Percentiles rank a stretch among this genome's conserved stretches.
Evolutionary conservation across 1,140 invertebrate genomes (phyloP).

Genomic region (Macrotrachela quadricornifera): DNA sequence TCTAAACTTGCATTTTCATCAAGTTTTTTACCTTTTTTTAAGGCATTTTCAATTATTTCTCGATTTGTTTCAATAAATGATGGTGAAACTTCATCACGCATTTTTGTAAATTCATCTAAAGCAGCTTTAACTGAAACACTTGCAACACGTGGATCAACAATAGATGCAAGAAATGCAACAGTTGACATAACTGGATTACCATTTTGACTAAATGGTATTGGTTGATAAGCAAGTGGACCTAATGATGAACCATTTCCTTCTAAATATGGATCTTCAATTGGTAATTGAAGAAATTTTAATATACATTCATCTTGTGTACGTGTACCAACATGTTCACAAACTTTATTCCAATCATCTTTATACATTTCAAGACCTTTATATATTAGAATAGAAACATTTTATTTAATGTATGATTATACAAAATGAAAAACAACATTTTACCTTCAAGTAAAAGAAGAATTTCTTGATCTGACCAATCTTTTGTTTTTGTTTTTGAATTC

Average conservation of each 20-base stretch:
- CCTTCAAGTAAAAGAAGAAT: constrained; percentile 76
- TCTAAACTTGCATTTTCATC: constrained; percentile 46
- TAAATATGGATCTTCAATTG: constrained; percentile 93
- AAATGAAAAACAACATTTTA: no score
- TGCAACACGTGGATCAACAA: constrained; percentile 89
- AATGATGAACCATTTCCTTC: constrained; percentile 42
- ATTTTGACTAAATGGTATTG: constrained; percentile 76
- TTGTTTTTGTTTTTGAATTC: constrained; percentile 45
- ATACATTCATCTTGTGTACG: constrained; percentile 98
- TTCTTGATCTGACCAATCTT: constrained; percentile 97
- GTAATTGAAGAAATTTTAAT: constrained; percentile 79
- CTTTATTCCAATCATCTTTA: constrained; percentile 98
- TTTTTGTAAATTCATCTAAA: constrained; percentile 62
- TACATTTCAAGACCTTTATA: constrained; percentile 60
- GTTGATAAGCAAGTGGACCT: constrained; percentile 84
- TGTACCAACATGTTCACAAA: constrained; percentile 71
- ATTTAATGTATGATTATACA: no score
- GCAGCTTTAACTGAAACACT: constrained; percentile 87
- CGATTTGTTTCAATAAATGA: constrained; percentile 80
- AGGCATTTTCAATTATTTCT: constrained; percentile 66
- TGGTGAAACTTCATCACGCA: constrained; percentile 71
- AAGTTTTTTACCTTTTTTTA: constrained; percentile 43
- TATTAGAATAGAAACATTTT: no score
- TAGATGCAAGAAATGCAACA: constrained; percentile 89
- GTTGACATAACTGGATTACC: constrained; percentile 99